Evolutionary conservation across 2,888 invertebrate species (phyloP).

Genomic region (Nysson spinosus): DNA sequence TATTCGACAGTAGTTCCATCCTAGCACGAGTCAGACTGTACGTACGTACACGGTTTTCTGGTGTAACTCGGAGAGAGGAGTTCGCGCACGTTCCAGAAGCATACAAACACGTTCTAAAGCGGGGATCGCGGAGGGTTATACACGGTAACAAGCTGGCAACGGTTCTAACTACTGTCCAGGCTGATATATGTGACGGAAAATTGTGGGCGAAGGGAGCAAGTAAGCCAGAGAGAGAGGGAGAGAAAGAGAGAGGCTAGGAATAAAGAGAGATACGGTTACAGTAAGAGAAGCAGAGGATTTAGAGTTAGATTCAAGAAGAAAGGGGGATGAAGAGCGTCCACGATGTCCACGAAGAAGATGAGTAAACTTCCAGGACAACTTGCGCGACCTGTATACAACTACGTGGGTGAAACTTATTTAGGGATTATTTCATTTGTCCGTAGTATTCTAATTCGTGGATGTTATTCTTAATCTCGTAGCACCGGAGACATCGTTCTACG

Average conservation of each 20-base stretch:
- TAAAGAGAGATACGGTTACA: conserved; percentile 3
- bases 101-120: conserved; percentile 33
- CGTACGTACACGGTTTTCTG: conserved; percentile 57
- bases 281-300: background rate
- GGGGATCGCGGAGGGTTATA: conserved; percentile 50
- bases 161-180: conserved; percentile 75
- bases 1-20: conserved; percentile 35
- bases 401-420: conserved; percentile 46
- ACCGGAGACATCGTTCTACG: conserved; percentile 10
- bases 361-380: conserved; percentile 4
- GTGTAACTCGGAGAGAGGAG: conserved; percentile 20
- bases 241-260: conserved; percentile 27
- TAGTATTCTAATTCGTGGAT: conserved; percentile 70
- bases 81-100: conserved; percentile 15
- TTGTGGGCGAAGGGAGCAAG: conserved; percentile 69
- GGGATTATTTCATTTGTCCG: conserved; percentile 69
- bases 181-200: conserved; percentile 77
- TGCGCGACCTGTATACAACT: conserved; percentile 7
- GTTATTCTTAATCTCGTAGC: conserved; percentile 64
- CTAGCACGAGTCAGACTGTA: conserved; percentile 7
- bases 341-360: too few relatives aligned
- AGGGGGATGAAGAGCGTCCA: background rate
- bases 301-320: conserved; percentile 2
- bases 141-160: conserved; percentile 77
- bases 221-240: conserved; percentile 34